phyloP scores from a whole-genome alignment of 2,888 invertebrate species.

The Cosmia pyralina region DNA sequence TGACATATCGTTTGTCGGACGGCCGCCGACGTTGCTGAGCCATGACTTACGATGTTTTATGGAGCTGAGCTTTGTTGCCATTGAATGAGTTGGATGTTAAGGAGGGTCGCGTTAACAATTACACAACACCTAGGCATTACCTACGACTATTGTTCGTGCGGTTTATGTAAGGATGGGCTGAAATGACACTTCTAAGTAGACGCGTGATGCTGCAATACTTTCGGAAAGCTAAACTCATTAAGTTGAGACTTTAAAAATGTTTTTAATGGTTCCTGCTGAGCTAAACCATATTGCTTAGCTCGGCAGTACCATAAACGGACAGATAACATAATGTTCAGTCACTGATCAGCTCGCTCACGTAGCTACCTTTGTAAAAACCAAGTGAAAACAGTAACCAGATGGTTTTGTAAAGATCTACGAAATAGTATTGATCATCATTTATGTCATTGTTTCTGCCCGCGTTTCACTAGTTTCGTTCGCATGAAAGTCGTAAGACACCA shows the following conservation, averaged over 20 bases:
- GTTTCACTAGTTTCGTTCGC: too few relatives aligned
- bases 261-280: conserved; percentile 29
- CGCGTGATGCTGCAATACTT: conserved; percentile 75
- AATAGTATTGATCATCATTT: background rate
- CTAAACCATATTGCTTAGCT: conserved; percentile 21
- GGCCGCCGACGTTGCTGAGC: conserved; percentile 75
- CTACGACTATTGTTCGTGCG: conserved; percentile 69
- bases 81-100: conserved; percentile 78
- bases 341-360: background rate
- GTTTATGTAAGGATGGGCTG: conserved; percentile 70
- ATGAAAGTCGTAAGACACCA: too few relatives aligned
- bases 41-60: conserved; percentile 79
- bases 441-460: background rate
- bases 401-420: background rate
- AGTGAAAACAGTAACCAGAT: background rate
- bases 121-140: conserved; percentile 77
- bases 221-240: conserved; percentile 59
- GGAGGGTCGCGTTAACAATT: conserved; percentile 79
- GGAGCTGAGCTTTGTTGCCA: conserved; percentile 79
- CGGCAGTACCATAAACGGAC: background rate
- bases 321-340: background rate
- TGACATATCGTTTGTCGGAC: conserved; percentile 86
- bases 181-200: conserved; percentile 69
- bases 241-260: conserved; percentile 41
- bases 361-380: too few relatives aligned